Evolutionary conservation across 2,113 vertebrate genomes (phyloP).

Genomic region (Melanotaenia duboulayi): DNA sequence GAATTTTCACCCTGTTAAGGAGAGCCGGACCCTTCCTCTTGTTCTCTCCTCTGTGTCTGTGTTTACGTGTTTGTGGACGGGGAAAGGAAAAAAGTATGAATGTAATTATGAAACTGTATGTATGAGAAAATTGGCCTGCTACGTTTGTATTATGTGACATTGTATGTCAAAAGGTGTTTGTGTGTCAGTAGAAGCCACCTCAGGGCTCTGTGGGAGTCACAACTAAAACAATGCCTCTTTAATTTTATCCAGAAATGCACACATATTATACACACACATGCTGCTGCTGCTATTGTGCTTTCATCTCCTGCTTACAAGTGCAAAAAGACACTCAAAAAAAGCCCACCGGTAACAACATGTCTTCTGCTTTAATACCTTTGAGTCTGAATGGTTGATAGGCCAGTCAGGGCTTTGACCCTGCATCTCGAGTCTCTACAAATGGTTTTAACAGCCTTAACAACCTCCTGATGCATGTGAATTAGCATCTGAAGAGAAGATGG

Average conservation of each 20-base stretch:
- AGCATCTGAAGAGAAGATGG: constrained; percentile 31
- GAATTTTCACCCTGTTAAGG: constrained; percentile 60
- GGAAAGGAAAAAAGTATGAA: constrained; percentile 43
- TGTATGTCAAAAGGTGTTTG: constrained; percentile 56
- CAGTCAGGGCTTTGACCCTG: constrained; percentile 14
- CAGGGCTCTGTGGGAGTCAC: constrained; percentile 74
- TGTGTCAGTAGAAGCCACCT: constrained; percentile 74
- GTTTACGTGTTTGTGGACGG: constrained; percentile 62
- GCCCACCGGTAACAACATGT: constrained; percentile 33
- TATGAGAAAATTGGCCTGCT: constrained; percentile 15
- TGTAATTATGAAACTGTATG: constrained; percentile 53
- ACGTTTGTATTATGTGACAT: constrained; percentile 41
- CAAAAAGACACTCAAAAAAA: constrained; percentile 25
- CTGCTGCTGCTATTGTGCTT: constrained; percentile 71
- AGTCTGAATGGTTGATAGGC: constrained; percentile 13
- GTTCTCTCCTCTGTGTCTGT: constrained; percentile 37
- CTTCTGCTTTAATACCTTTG: constrained; percentile 40
- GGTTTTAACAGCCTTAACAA: constrained; percentile 67
- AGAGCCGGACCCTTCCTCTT: constrained; percentile 14
- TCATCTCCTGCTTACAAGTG: constrained; percentile 70
- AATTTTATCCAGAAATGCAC: constrained; percentile 41
- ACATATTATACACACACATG: constrained; percentile 30
- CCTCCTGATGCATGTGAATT: constrained; percentile 71
- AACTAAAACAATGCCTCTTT: constrained; percentile 47
- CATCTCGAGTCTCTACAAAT: constrained; percentile 27